A percentile compares a stretch with the other conserved stretches of the same genome.
phyloP scores from a whole-genome alignment of 2,888 invertebrate genomes.

The Drosophila fulvimacula region DNA sequence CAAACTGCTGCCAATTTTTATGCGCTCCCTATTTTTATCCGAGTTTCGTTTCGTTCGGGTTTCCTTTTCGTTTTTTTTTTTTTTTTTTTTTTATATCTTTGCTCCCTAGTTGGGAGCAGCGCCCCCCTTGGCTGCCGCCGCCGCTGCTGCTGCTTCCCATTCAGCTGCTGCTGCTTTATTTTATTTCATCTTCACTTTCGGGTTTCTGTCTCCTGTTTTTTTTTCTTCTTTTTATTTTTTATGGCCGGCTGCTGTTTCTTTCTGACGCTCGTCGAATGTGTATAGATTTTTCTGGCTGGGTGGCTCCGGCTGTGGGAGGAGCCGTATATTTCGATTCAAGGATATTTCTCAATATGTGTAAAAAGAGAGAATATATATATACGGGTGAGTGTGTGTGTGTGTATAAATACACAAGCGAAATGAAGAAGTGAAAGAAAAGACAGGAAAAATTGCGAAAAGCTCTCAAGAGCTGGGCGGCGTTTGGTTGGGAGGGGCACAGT shows the following conservation, averaged over 20 bases:
- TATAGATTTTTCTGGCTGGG: slow-evolving; percentile 62
- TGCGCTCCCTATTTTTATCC: slow-evolving; percentile 77
- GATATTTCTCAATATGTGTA: slow-evolving; percentile 79
- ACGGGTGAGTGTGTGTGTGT: background rate
- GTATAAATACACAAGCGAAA: slow-evolving; percentile 37
- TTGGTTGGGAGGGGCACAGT: slow-evolving; percentile 21
- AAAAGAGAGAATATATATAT: slow-evolving; percentile 38
- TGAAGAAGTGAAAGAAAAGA: slow-evolving; percentile 59
- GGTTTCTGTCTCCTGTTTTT: slow-evolving; percentile 64
- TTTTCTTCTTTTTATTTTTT: slow-evolving; percentile 39
- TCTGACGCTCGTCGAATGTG: slow-evolving; percentile 69
- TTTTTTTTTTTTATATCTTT: slow-evolving; percentile 30
- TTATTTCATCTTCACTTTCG: slow-evolving; percentile 79
- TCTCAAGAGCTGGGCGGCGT: slow-evolving; percentile 38
- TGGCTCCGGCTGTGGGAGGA: slow-evolving; percentile 52
- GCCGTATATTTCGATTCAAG: slow-evolving; percentile 78
- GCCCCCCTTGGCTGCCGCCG: background rate
- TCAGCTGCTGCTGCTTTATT: slow-evolving; percentile 71
- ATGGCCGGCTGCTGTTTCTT: slow-evolving; percentile 68
- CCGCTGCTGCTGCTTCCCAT: slow-evolving; percentile 40
- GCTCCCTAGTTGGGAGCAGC: slow-evolving; percentile 37
- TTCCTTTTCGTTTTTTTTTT: slow-evolving; percentile 23
- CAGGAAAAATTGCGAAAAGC: slow-evolving; percentile 61
- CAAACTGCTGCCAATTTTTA: slow-evolving; percentile 79
- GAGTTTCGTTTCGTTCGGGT: slow-evolving; percentile 54